Percentiles rank a stretch among this genome's conserved stretches.
phyloP scores from a whole-genome alignment of 2,888 invertebrate genomes.

The Parnassius glacialis region DNA sequence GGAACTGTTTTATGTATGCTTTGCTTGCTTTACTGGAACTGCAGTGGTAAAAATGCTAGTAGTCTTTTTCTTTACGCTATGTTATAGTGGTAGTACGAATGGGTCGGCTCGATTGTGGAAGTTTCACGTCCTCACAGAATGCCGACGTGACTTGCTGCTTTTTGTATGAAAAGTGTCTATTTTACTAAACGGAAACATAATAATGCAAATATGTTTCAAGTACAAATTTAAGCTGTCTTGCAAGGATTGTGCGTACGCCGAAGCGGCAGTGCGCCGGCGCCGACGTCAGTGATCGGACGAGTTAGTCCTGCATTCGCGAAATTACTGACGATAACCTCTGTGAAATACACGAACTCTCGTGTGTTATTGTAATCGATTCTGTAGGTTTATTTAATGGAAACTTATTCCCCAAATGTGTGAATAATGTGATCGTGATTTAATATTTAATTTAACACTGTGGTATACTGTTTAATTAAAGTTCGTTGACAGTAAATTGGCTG shows the following conservation, averaged over 20 bases:
- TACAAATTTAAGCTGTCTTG: slow-evolving; percentile 62
- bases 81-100: too few relatives aligned
- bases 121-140: too few relatives aligned
- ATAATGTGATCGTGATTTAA: slow-evolving; percentile 5
- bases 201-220: slow-evolving; percentile 48
- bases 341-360: neutral
- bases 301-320: slow-evolving; percentile 51
- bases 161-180: too few relatives aligned
- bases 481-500: neutral
- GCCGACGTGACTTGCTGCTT: too few relatives aligned
- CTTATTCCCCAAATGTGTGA: slow-evolving; percentile 37
- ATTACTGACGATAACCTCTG: slow-evolving; percentile 31
- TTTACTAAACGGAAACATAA: neutral
- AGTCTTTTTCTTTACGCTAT: too few relatives aligned
- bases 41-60: too few relatives aligned
- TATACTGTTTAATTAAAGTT: neutral
- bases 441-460: neutral
- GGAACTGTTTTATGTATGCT: too few relatives aligned
- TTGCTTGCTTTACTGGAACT: too few relatives aligned
- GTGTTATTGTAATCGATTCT: neutral
- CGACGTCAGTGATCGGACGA: slow-evolving; percentile 67
- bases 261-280: slow-evolving; percentile 62
- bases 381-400: neutral
- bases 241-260: slow-evolving; percentile 33
- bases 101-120: too few relatives aligned